Conservation (phyloP, 2,888 invertebrate species). For the Troglohyphantes excavatus region DNA sequence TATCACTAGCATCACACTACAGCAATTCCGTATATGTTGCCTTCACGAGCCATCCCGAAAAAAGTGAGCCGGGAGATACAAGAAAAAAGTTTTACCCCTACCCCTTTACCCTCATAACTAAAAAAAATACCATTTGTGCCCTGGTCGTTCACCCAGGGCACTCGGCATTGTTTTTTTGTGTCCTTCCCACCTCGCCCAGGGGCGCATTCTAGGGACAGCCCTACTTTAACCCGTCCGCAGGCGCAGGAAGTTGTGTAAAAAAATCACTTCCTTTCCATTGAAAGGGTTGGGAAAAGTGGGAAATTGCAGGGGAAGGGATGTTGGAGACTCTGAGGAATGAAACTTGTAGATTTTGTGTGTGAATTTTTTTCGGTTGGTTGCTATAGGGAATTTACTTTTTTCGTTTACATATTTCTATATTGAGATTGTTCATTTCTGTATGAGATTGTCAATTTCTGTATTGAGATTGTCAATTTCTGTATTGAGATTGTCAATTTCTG, state of each 20-base stretch:
- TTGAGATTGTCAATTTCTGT: no score
- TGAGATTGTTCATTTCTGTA: no score
- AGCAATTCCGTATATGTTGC: constrained; percentile 22
- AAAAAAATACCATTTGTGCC: constrained; percentile 49
- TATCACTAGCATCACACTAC: no score
- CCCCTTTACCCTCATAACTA: constrained; percentile 56
- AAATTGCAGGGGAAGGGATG: background rate
- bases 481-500: no score
- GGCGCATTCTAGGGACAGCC: constrained; percentile 49
- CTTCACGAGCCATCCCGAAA: background rate
- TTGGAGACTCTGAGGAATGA: background rate
- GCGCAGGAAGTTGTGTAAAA: constrained; percentile 56
- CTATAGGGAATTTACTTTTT: background rate
- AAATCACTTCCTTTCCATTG: constrained; percentile 50
- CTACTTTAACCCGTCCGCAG: constrained; percentile 45
- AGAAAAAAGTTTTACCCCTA: constrained; percentile 40
- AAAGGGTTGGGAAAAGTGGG: constrained; percentile 64
- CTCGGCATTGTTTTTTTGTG: constrained; percentile 49
- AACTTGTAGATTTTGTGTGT: background rate
- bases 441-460: no score
- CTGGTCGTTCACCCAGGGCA: constrained; percentile 75
- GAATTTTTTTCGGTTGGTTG: background rate
- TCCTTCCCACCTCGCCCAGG: constrained; percentile 17
- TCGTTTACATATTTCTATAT: no score
- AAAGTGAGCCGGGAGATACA: constrained; percentile 1